Evolutionary conservation across 2,113 vertebrate species (phyloP), one percentile per base, ranked within the genome.

Genomic region (Neolamprologus kungweensis): DNA sequence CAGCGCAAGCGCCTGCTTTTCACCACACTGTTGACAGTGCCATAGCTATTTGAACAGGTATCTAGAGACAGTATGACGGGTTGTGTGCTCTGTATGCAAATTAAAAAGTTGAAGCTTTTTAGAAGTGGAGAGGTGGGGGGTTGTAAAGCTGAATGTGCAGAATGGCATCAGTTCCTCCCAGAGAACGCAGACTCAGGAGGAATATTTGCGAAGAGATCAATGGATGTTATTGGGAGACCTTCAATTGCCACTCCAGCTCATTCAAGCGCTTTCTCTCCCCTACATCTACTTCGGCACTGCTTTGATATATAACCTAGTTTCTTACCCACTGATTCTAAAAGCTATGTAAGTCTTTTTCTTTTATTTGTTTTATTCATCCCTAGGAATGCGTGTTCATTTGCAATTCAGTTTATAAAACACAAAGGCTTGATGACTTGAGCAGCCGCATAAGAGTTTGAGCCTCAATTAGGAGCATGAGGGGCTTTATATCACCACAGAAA

Each of bases 251-350:
- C 88, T 83, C 80, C 68, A 40, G 8, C 89, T 94, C 84, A 90
- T 94, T 95, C 87, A 93, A 89, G 80, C 88, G 82, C 88, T 90
- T 89, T 53, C 90, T 87, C 85, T 86, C 50, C 81, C 90, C 87
- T 91, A 90, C 55, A 79, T 84, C 54, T 80, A 86, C 71, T 9
- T 45, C 58, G 45, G 71, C 84, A 51, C 60, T 78, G 37, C 89
- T 95, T 94, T 95, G 91, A 95, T 91, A 87, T 86, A 84, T 94
- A 95, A 95, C 95, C 94, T 85, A 95, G 85, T 94, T 96, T 95
- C 85, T 89, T 91, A 53, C 81, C 82, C 78, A 94, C 79, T 92
- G 92, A 95, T 92, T 93, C 75, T 80, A 87, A 82, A 79, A 81
- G 82, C 92, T 90, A 86, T 89, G 16, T 23, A 51, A 35, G 14